A percentile compares a stretch with the other conserved stretches of the same genome.
Evolutionary conservation across 2,888 invertebrate genomes (phyloP).

Genomic region (Horisme vitalbata): DNA sequence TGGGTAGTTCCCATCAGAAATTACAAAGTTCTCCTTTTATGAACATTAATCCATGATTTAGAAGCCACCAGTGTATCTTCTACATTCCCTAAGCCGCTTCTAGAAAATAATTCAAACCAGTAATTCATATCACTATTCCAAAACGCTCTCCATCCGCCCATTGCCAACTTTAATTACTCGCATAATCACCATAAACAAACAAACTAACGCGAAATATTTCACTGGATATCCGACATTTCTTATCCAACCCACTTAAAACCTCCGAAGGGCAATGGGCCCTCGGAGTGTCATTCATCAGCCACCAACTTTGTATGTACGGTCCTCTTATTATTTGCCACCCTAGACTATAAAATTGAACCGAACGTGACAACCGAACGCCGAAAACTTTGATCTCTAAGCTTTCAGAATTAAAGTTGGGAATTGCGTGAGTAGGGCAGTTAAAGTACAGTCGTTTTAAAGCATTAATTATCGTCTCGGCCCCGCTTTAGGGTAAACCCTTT

Average conservation of each 20-base stretch:
- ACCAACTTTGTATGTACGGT: slow-evolving; percentile 77
- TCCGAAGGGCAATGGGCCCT: slow-evolving; percentile 82
- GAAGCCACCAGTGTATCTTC: no score
- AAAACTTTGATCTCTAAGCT: slow-evolving; percentile 39
- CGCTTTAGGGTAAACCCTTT: slow-evolving; percentile 80
- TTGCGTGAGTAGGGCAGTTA: slow-evolving; percentile 33
- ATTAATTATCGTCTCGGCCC: slow-evolving; percentile 77
- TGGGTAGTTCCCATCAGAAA: no score
- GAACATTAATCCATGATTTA: no score
- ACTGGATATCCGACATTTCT: slow-evolving; percentile 78
- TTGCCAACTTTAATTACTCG: slow-evolving; percentile 62
- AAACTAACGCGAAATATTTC: slow-evolving; percentile 66
- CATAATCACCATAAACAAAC: slow-evolving; percentile 48
- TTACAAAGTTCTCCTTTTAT: no score
- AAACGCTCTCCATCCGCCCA: slow-evolving; percentile 46
- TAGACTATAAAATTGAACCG: slow-evolving; percentile 78
- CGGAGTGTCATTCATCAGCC: slow-evolving; percentile 81
- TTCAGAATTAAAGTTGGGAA: slow-evolving; percentile 34
- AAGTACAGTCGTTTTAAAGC: slow-evolving; percentile 71
- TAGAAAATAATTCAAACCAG: slow-evolving; percentile 22
- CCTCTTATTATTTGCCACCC: slow-evolving; percentile 79
- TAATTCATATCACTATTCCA: slow-evolving; percentile 23
- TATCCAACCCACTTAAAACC: slow-evolving; percentile 80
- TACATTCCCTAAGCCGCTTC: not conserved
- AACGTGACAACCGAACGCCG: slow-evolving; percentile 47